These are phyloP conservation scores for Chloroclystis v-ata DNA, from an alignment of 2,888 invertebrate species.

Conservation along the genomic window DNA sequence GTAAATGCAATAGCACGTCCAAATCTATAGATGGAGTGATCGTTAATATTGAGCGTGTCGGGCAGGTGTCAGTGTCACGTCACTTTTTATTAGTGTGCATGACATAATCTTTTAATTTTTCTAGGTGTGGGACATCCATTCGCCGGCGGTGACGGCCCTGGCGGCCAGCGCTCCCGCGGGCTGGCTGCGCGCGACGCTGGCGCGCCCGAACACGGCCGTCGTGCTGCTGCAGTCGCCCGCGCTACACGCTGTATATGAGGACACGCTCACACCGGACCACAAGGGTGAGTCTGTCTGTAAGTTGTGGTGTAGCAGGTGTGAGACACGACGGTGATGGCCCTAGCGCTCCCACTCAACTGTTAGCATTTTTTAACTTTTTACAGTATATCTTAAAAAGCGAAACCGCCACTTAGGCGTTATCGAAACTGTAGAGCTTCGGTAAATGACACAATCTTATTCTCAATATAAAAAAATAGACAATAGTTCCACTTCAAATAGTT, in stretches of 20 bases:
- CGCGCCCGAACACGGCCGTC: slow-evolving; percentile 33
- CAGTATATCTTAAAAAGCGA: no score
- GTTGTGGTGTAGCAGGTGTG: background rate
- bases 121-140: slow-evolving; percentile 55
- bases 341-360: no score
- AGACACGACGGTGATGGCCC: slow-evolving; percentile 15
- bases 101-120: background rate
- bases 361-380: no score
- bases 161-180: slow-evolving; percentile 36
- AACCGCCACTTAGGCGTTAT: no score
- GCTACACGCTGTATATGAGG: slow-evolving; percentile 30
- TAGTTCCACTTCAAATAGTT: no score
- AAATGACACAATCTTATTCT: no score
- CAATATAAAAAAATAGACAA: no score
- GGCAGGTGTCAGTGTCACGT: background rate
- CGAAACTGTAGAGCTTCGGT: no score
- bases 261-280: background rate
- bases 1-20: no score
- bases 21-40: no score
- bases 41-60: no score
- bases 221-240: slow-evolving; percentile 62
- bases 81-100: background rate
- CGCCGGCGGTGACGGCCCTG: slow-evolving; percentile 31
- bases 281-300: slow-evolving; percentile 19
- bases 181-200: slow-evolving; percentile 40